A percentile compares a stretch with the other conserved stretches of the same genome.
phyloP scores from a whole-genome alignment of 2,888 invertebrate genomes.

The Mamestra brassicae region DNA sequence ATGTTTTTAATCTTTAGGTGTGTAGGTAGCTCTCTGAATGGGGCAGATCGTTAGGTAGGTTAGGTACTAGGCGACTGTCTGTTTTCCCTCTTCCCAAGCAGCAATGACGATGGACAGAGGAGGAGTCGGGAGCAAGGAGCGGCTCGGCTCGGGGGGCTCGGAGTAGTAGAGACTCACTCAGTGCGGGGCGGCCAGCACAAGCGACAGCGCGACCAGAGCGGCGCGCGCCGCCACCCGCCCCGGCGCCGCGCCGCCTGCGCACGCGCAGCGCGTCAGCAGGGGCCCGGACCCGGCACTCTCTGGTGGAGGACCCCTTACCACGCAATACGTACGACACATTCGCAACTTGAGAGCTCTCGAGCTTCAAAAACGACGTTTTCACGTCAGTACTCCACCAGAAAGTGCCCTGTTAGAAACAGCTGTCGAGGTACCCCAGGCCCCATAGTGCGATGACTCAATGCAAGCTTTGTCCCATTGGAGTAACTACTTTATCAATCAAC shows the following conservation, averaged over 20 bases:
- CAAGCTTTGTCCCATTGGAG: conserved; percentile 89
- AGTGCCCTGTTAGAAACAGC: conserved; percentile 63
- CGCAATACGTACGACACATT: not conserved
- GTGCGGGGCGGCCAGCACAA: conserved; percentile 87
- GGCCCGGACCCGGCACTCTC: conserved; percentile 53
- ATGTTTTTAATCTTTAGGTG: not conserved
- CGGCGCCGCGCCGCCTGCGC: conserved; percentile 87
- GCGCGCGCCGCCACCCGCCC: conserved; percentile 81
- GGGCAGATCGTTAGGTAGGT: not conserved
- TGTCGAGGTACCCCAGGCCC: conserved; percentile 80
- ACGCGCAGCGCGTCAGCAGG: conserved; percentile 71
- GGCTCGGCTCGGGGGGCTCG: conserved; percentile 48
- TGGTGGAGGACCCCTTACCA: conserved; percentile 50
- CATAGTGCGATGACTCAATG: conserved; percentile 91
- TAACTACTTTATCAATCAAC: conserved; percentile 67
- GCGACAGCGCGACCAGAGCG: conserved; percentile 83
- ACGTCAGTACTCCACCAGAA: conserved; percentile 68
- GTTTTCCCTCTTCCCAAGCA: conserved; percentile 49
- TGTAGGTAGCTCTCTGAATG: not conserved
- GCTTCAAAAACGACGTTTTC: not conserved
- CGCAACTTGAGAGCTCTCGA: not conserved
- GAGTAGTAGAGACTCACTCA: conserved; percentile 84
- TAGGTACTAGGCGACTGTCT: conserved; percentile 28
- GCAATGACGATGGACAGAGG: conserved; percentile 57
- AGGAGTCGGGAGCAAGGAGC: conserved; percentile 62